Percentiles rank a stretch among this genome's conserved stretches.
These are phyloP conservation scores for Psittacara wagleri DNA, from an alignment of 2,113 vertebrate species.

Conservation along the genomic window DNA sequence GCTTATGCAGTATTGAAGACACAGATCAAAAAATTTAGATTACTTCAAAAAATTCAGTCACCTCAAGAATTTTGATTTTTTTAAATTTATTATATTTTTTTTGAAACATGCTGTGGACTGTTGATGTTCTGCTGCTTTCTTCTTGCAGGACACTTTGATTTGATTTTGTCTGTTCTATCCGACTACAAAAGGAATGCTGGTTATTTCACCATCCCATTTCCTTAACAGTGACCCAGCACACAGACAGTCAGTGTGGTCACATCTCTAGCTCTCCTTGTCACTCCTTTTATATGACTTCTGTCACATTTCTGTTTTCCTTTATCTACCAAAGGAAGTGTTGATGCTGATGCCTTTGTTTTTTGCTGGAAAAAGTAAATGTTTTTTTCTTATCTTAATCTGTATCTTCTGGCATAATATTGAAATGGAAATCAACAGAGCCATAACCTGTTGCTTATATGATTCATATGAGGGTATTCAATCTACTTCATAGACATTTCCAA, in stretches of 20 bases:
- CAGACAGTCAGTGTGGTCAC: fast-evolving
- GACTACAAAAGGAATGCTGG: background rate
- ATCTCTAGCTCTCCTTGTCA: background rate
- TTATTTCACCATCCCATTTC: fast-evolving
- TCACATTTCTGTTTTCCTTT: background rate
- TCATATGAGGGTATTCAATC: background rate
- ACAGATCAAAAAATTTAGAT: background rate
- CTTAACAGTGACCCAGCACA: fast-evolving
- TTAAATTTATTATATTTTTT: background rate
- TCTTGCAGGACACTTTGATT: background rate
- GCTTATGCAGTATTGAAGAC: background rate
- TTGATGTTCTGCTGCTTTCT: background rate
- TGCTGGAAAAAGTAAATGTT: background rate
- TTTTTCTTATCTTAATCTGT: background rate
- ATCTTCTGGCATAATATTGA: background rate
- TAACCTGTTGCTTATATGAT: background rate
- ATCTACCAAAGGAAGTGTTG: background rate
- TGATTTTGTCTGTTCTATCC: background rate
- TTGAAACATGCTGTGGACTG: background rate
- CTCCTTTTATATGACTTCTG: fast-evolving
- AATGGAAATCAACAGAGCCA: background rate
- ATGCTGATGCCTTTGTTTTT: background rate
- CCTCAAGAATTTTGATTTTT: background rate
- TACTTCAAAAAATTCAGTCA: background rate
- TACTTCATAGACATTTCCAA: background rate